Percentiles rank a stretch among this genome's conserved stretches.
phyloP scores from a whole-genome alignment of 1,140 invertebrate species.

The Drosophila pectinifera region DNA sequence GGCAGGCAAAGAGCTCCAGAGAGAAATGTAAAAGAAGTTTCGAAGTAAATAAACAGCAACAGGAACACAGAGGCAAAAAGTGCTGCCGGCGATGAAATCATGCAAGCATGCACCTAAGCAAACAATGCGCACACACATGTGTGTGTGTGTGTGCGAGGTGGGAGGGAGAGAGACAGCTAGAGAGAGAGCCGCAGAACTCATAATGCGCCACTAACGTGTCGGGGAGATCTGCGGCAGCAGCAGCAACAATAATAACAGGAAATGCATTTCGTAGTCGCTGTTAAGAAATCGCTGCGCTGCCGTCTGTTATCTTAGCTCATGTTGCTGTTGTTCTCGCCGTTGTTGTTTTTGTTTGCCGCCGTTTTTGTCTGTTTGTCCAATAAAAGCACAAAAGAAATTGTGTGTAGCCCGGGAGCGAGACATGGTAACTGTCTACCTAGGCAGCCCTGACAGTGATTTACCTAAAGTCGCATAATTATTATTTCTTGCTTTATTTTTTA shows the following conservation, averaged over 20 bases:
- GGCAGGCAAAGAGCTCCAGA: slow-evolving; percentile 44
- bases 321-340: slow-evolving; percentile 41
- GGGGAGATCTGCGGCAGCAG: slow-evolving; percentile 46
- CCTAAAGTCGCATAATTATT: too few species aligned
- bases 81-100: slow-evolving; percentile 78
- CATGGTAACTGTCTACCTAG: slow-evolving; percentile 1
- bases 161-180: background rate
- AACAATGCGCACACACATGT: slow-evolving; percentile 49
- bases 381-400: slow-evolving; percentile 69
- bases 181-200: slow-evolving; percentile 37
- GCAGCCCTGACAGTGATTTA: slow-evolving; percentile 1
- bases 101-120: slow-evolving; percentile 75
- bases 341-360: slow-evolving; percentile 63
- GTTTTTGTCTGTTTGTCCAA: slow-evolving; percentile 64
- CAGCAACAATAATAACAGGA: slow-evolving; percentile 78
- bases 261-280: slow-evolving; percentile 72
- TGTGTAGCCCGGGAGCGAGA: slow-evolving; percentile 49
- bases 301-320: slow-evolving; percentile 77
- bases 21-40: slow-evolving; percentile 75
- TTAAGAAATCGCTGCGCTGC: slow-evolving; percentile 69
- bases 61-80: slow-evolving; percentile 50
- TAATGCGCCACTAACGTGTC: slow-evolving; percentile 62
- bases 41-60: slow-evolving; percentile 77
- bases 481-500: background rate
- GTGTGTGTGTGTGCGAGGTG: slow-evolving; percentile 12